Evolutionary conservation across 2,797 vertebrate species (phyloP).

Genomic region (Aplochiton taeniatus): DNA sequence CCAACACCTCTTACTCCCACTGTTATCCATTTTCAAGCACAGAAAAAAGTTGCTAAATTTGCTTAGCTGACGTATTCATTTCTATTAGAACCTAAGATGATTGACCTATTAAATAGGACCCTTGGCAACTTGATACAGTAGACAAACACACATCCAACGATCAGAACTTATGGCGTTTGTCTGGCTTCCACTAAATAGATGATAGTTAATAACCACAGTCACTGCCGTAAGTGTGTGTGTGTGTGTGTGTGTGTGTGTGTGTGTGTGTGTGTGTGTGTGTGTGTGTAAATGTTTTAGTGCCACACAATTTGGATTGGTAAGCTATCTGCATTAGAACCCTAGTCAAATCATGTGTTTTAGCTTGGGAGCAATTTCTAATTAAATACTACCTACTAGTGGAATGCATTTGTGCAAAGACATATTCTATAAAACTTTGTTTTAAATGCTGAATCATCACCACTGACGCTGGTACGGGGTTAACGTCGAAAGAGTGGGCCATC

Average conservation of each 20-base stretch:
- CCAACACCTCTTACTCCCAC: neutral
- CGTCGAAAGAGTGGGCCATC: too few relatives aligned
- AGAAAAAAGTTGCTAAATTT: too few relatives aligned
- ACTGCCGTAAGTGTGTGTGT: neutral
- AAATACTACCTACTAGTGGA: neutral
- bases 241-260: constrained; percentile 3
- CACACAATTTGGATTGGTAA: too few relatives aligned
- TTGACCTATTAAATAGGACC: too few relatives aligned
- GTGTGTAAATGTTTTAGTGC: neutral
- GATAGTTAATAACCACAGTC: neutral
- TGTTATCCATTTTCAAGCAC: too few relatives aligned
- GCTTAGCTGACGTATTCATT: too few relatives aligned
- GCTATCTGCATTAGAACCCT: neutral
- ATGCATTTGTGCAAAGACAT: too few relatives aligned
- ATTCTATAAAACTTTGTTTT: too few relatives aligned
- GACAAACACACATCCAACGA: neutral
- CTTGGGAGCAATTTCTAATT: neutral
- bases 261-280: neutral
- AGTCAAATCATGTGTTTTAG: neutral
- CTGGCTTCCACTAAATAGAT: constrained; percentile 38
- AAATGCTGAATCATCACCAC: too few relatives aligned
- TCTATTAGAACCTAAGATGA: too few relatives aligned
- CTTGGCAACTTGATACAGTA: too few relatives aligned
- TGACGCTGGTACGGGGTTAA: too few relatives aligned
- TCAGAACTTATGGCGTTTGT: neutral